These are phyloP conservation scores for Lacanobia oleracea DNA, from an alignment of 2,888 invertebrate species.

Conservation along the genomic window DNA sequence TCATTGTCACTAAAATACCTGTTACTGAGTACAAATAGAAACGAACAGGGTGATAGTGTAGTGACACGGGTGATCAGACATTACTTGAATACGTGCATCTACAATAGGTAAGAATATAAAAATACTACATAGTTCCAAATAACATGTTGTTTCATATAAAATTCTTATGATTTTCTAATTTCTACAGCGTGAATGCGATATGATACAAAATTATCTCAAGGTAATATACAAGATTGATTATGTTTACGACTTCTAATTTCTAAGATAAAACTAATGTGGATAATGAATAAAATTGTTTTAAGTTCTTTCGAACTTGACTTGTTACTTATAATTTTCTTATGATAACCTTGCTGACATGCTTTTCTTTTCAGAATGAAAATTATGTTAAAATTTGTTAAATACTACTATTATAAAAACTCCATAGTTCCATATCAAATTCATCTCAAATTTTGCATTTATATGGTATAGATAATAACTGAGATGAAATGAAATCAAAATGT, in stretches of 20 bases:
- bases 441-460: too few species aligned
- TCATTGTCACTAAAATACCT: slow-evolving; percentile 40
- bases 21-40: slow-evolving; percentile 20
- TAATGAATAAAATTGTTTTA: not conserved
- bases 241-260: slow-evolving; percentile 29
- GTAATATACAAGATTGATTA: slow-evolving; percentile 22
- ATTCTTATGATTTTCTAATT: slow-evolving; percentile 28
- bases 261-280: slow-evolving; percentile 26
- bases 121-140: slow-evolving; percentile 1
- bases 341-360: not conserved
- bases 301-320: slow-evolving; percentile 4
- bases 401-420: not conserved
- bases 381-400: not conserved
- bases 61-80: slow-evolving; percentile 37
- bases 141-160: slow-evolving; percentile 12
- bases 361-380: not conserved
- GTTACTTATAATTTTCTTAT: not conserved
- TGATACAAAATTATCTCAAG: slow-evolving; percentile 40
- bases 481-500: slow-evolving; percentile 7
- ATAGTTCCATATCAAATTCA: slow-evolving; percentile 2
- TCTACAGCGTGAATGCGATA: slow-evolving; percentile 29
- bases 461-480: not conserved
- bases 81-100: slow-evolving; percentile 52
- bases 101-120: slow-evolving; percentile 33
- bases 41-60: slow-evolving; percentile 52